Conservation (phyloP, 1,140 invertebrate genomes). For the Penaeus indicus region DNA sequence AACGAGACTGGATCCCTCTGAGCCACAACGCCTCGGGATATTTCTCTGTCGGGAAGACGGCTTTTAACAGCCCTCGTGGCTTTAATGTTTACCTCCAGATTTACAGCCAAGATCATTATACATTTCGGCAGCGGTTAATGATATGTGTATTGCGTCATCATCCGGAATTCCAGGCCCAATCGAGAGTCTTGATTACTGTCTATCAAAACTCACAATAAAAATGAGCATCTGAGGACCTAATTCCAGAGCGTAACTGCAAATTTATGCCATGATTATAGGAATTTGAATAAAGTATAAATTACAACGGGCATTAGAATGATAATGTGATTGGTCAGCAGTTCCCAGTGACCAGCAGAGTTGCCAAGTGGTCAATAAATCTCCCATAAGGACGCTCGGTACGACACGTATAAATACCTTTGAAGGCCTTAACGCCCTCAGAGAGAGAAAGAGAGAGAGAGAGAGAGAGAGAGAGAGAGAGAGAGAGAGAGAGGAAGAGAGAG, state of each 20-base stretch:
- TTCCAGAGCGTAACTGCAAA: conserved; percentile 57
- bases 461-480: not conserved
- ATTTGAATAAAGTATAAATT: conserved; percentile 63
- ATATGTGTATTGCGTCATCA: not conserved
- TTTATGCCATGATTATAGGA: conserved; percentile 63
- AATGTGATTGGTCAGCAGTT: conserved; percentile 61
- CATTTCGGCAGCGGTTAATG: not conserved
- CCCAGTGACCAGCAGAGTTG: conserved; percentile 52
- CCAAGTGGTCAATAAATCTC: conserved; percentile 36
- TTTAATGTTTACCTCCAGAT: not conserved
- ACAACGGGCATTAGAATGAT: conserved; percentile 59
- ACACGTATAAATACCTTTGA: no score
- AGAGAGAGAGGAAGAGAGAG: no score
- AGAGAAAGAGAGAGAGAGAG: not conserved
- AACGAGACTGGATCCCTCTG: no score
- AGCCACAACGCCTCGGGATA: no score
- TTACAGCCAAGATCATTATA: conserved; percentile 12
- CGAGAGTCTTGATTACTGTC: conserved; percentile 44
- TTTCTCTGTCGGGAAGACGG: no score
- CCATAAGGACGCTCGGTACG: not conserved
- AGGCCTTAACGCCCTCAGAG: not conserved
- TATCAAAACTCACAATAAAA: conserved; percentile 52
- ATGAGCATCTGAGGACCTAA: conserved; percentile 55
- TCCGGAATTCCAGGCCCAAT: conserved; percentile 13
- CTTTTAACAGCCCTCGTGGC: not conserved